These are phyloP conservation scores for Megaceryle torquata DNA, from an alignment of 2,113 vertebrate genomes.

Conservation along the genomic window DNA sequence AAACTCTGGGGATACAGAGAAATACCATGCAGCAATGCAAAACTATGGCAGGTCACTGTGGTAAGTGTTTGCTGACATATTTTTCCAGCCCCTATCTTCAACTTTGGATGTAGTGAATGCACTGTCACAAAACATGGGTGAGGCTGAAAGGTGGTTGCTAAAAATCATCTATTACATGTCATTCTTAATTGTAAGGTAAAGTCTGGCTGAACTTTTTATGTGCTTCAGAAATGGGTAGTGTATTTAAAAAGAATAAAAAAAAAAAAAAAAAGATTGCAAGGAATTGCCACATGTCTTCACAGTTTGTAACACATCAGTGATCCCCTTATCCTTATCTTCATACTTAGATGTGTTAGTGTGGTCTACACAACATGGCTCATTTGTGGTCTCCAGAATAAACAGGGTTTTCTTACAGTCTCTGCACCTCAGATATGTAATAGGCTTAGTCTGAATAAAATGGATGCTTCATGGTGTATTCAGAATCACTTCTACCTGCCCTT, in stretches of 20 bases:
- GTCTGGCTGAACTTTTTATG: background rate
- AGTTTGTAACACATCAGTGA: background rate
- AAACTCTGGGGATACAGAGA: slow-evolving; percentile 72
- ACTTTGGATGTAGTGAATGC: background rate
- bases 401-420: background rate
- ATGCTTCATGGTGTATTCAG: background rate
- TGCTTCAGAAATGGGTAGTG: background rate
- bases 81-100: background rate
- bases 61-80: slow-evolving; percentile 66
- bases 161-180: background rate
- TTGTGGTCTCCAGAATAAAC: background rate
- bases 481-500: background rate
- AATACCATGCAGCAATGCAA: slow-evolving; percentile 77
- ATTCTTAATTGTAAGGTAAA: background rate
- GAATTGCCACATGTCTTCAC: background rate
- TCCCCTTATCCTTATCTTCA: background rate
- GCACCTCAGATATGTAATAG: background rate
- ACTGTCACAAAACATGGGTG: background rate
- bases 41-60: slow-evolving; percentile 88
- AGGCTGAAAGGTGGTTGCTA: background rate
- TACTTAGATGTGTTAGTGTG: background rate
- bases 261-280: background rate
- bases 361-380: background rate
- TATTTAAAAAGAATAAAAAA: background rate
- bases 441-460: background rate